Evolutionary conservation across 2,113 vertebrate genomes (phyloP), one percentile per base, ranked within the genome.

Genomic region (Anser brachyrhynchus): DNA sequence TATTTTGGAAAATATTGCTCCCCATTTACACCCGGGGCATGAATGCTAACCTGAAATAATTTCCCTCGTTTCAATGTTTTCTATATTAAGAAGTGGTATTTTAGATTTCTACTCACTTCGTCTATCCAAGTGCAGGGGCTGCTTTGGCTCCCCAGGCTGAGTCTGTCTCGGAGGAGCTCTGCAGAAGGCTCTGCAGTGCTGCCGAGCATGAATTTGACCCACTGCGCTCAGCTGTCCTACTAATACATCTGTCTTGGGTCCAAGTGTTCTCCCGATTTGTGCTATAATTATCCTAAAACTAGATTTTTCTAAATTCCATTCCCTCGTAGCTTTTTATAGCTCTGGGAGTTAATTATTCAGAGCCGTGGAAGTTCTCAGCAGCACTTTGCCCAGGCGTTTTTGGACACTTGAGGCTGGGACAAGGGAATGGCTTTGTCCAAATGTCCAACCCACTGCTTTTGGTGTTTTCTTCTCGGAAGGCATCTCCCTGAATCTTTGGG

Each of bases 271-370:
- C 78, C 89, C 95, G 73, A 83, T 89, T 91, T 70, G 83, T 94
- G 66, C 96, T 97, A 96, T 97, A 97, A 97, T 97, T 97, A 97
- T 93, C 94, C 67, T 96, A 90, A 96, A 96, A 96, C 95, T 96
- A 97, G 97, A 94, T 95, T 96, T 93, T 94, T 93, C 95, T 95
- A 89, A 91, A 80, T 96, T 97, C 94, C 95, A 96, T 96, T 93
- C 91, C 57, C 92, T 89, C 2, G 7, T 55, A 93, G 94, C 91
- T 95, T 97, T 97, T 96, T 96, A 94, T 96, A 97, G 96, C 71
- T 77, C 95, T 96, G 67, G 67, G 62, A 95, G 93, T 97, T 96
- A 97, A 97, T 97, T 96, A 97, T 97, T 97, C 91, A 97, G 94
- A 90, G 74, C 86, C 46, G 49, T 81, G 46, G 66, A 92, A 52